These are phyloP conservation scores for Hypanus sabinus DNA, from an alignment of 2,113 vertebrate genomes.

Conservation along the genomic window DNA sequence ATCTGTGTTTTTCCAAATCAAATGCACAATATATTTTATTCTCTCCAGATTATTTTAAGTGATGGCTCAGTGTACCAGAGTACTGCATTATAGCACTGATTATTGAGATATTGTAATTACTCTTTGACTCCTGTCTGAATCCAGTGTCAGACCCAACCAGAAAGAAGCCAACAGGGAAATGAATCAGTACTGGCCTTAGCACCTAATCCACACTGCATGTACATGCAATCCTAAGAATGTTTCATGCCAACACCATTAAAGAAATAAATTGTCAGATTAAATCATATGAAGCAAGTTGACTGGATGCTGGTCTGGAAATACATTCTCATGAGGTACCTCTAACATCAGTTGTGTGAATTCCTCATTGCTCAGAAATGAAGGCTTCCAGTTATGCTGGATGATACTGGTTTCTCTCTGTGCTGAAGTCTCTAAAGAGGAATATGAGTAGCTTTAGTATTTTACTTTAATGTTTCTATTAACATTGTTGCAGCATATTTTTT, in stretches of 20 bases:
- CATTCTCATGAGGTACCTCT: conserved; percentile 54
- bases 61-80: no score
- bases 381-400: conserved; percentile 69
- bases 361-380: conserved; percentile 71
- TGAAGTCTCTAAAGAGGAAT: conserved; percentile 58
- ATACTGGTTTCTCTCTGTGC: conserved; percentile 63
- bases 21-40: background rate
- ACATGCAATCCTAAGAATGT: background rate
- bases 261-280: background rate
- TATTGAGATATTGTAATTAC: background rate
- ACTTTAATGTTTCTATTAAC: background rate
- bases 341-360: conserved; percentile 75
- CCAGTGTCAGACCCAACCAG: background rate
- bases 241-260: background rate
- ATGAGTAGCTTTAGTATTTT: conserved; percentile 8
- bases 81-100: background rate
- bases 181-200: background rate
- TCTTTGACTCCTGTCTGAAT: background rate
- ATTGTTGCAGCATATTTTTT: background rate
- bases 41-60: background rate
- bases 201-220: background rate
- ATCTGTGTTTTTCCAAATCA: background rate
- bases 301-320: background rate
- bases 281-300: background rate
- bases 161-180: background rate